Conservation (phyloP, 1,140 invertebrate genomes). For the Sesamia nonagrioides region DNA sequence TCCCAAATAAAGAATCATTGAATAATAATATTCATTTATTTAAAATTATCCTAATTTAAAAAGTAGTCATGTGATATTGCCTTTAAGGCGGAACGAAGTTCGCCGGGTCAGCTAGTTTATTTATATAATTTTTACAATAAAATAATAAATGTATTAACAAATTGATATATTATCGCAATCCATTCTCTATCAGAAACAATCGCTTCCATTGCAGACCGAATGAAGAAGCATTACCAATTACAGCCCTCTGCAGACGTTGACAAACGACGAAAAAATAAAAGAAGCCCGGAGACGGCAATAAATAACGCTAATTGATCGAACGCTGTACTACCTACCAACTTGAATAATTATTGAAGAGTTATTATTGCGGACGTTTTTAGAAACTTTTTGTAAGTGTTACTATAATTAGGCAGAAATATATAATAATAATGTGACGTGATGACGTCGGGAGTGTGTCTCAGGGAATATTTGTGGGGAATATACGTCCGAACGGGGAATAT, state of each 20-base stretch:
- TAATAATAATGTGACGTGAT: no score
- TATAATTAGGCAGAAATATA: neutral
- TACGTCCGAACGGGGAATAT: no score
- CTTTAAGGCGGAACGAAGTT: no score
- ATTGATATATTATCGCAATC: neutral
- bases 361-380: neutral
- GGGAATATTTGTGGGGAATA: no score
- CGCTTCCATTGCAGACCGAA: neutral
- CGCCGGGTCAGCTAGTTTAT: no score
- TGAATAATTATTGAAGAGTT: conserved; percentile 19
- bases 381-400: neutral
- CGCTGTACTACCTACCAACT: neutral
- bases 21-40: no score
- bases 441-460: no score
- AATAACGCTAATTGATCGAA: conserved; percentile 21
- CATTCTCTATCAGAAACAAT: neutral
- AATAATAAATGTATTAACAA: neutral
- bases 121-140: no score
- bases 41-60: no score
- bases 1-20: no score
- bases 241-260: conserved; percentile 19
- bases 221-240: conserved; percentile 13
- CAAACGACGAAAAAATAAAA: conserved; percentile 45
- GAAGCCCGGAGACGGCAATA: conserved; percentile 25
- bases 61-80: no score